Evolutionary conservation across 2,888 invertebrate species (phyloP).

Genomic region (Trissonchulus latispiculum): DNA sequence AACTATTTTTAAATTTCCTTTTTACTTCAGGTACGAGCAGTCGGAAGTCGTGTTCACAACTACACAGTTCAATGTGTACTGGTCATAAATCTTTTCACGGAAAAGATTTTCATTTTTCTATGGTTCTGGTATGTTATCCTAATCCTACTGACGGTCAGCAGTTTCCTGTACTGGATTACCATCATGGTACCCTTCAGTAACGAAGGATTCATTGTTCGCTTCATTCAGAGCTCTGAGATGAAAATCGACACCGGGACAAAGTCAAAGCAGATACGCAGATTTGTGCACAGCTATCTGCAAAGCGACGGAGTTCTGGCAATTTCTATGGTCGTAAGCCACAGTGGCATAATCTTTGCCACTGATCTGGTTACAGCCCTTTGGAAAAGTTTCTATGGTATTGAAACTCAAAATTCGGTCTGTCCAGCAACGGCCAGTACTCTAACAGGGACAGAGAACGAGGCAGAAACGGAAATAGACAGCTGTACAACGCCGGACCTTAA

Average conservation of each 20-base stretch:
- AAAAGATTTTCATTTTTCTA: conserved; percentile 39
- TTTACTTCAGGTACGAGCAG: conserved; percentile 34
- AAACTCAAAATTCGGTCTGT: not conserved
- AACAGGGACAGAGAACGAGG: too few relatives aligned
- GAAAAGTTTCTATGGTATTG: conserved; percentile 17
- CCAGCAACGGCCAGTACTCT: too few relatives aligned
- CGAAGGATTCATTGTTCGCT: not conserved
- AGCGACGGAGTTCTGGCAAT: conserved; percentile 23
- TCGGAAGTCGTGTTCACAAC: conserved; percentile 40
- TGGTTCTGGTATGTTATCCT: conserved; percentile 39
- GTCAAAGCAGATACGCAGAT: conserved; percentile 13
- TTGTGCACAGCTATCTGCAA: conserved; percentile 21
- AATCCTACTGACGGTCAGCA: conserved; percentile 32
- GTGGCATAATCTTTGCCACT: conserved; percentile 22
- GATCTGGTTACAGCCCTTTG: conserved; percentile 22
- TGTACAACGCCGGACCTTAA: too few relatives aligned
- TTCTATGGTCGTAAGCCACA: conserved; percentile 22
- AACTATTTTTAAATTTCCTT: too few relatives aligned
- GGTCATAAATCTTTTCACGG: conserved; percentile 42
- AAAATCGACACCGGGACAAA: not conserved
- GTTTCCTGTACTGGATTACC: conserved; percentile 38
- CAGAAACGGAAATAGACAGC: too few relatives aligned
- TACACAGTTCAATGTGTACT: conserved; percentile 42
- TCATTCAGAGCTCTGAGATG: not conserved
- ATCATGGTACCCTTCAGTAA: conserved; percentile 26